These are phyloP conservation scores for Anoura caudifer DNA, from an alignment of 2,113 vertebrate genomes.

Conservation along the genomic window DNA sequence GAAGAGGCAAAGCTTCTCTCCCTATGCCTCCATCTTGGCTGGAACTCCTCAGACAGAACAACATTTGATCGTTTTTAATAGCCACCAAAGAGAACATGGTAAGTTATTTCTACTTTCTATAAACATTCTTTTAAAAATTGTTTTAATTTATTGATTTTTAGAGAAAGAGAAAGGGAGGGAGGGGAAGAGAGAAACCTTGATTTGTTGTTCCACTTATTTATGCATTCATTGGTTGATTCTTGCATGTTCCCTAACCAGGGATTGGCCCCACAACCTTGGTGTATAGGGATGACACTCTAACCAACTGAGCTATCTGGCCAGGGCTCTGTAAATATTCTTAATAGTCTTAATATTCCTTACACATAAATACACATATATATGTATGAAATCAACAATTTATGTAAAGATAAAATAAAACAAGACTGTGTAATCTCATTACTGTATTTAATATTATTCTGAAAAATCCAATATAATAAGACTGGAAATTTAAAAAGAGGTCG, in stretches of 20 bases:
- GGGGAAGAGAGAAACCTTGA: no score
- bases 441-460: constrained; percentile 47
- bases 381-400: constrained; percentile 7
- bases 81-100: background rate
- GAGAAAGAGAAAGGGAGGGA: no score
- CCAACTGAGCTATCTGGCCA: background rate
- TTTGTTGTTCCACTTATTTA: no score
- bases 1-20: no score
- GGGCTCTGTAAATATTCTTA: background rate
- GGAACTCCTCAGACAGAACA: background rate
- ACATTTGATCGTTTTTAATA: background rate
- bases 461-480: constrained; percentile 26
- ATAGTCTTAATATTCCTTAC: constrained; percentile 32
- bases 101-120: constrained; percentile 11
- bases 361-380: background rate
- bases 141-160: no score
- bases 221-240: no score
- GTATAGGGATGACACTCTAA: no score
- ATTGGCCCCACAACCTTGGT: no score
- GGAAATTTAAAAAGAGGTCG: background rate
- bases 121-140: background rate
- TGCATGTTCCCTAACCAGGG: no score
- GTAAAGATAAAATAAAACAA: constrained; percentile 20
- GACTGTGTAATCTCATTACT: constrained; percentile 32
- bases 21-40: no score